Evolutionary conservation across 2,113 vertebrate species (phyloP), one percentile per base, ranked within the genome.

Genomic region (Gyps fulvus): DNA sequence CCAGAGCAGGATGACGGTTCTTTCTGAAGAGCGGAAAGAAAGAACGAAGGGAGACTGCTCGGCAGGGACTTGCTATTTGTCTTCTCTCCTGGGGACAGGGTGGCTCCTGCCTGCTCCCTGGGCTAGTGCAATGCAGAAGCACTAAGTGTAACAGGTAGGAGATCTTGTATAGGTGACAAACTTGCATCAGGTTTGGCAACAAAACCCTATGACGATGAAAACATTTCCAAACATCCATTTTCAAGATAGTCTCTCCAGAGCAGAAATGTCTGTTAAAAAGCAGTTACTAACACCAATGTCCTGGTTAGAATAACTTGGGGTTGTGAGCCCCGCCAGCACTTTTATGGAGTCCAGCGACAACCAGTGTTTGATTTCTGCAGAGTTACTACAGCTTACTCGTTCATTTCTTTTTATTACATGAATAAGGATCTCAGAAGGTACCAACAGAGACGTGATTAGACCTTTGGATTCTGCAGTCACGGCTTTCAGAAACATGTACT

Each of bases 281-380:
- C 36, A 36, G 36, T 36, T 36, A 36, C 36, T 36, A 8, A 36
- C 36, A 36, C 36, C 36, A 36, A 36, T 36, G 4, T 17, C 42
- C 27, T n/a, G 10, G 17, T 38, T n/a, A 9, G 34, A 61, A 22
- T 18, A 50, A 25, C 17, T 9, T 20, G n/a, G 29, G 12, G 8
- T 20, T 29, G 13, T 42, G 40, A 72, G 58, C 21, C 17, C 7
- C 4, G 7, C 8, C 36, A 13, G 27, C 15, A 18, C 13, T 40
- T 3, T 1, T 18, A 52, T 0, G 3, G 26, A 31, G 61, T 19
- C 25, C 31, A 18, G 0, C 0, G 1, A 54, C 49, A 59, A n/a
- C 14, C 45, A 16, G 11, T 9, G 17, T 17, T 72, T 58, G 45
- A 20, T 12, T 82, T 47, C 74, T 66, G 27, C 63, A 54, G 36